Conservation (phyloP, 2,797 vertebrate species). For the Labeo calbasu region DNA sequence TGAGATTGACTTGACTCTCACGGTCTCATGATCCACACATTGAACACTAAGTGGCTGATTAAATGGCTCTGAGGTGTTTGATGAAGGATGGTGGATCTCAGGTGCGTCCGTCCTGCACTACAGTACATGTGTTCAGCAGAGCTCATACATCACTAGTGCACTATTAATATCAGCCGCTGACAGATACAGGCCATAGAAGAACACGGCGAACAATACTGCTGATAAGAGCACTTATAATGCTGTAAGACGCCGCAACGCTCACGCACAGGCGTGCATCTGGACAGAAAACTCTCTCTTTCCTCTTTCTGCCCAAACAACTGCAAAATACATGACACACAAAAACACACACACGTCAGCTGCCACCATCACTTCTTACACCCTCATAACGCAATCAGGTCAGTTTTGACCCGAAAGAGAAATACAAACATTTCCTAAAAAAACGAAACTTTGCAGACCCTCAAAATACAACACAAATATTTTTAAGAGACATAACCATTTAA, state of each 20-base stretch:
- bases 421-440: too few species aligned
- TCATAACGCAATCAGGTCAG: too few species aligned
- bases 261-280: constrained; percentile 17
- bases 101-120: background rate
- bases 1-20: background rate
- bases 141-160: constrained; percentile 57
- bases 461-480: too few species aligned
- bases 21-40: too few species aligned
- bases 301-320: background rate
- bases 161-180: constrained; percentile 63
- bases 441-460: too few species aligned
- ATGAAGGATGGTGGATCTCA: constrained; percentile 1
- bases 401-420: too few species aligned
- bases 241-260: constrained; percentile 48
- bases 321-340: background rate
- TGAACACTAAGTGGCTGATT: background rate
- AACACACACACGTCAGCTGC: too few species aligned
- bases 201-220: constrained; percentile 53
- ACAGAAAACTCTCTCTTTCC: constrained; percentile 6
- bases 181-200: constrained; percentile 61
- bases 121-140: constrained; percentile 42
- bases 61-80: background rate
- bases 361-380: too few species aligned
- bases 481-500: too few species aligned
- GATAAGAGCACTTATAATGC: constrained; percentile 56